phyloP scores from a whole-genome alignment of 23 tunicate species.

The Clavelina lepadiformis region DNA sequence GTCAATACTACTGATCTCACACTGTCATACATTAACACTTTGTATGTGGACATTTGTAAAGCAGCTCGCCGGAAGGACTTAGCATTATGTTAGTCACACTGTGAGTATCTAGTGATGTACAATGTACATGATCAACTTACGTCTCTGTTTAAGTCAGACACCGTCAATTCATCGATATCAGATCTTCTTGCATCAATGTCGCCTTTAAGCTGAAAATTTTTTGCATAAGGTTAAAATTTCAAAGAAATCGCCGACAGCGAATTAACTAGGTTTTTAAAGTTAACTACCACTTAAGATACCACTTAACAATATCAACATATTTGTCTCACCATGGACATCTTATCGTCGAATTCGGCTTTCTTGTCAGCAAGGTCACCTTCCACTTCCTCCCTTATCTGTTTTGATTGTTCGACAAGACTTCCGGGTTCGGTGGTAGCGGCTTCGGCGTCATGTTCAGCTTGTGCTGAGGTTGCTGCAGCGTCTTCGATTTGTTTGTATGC shows the following conservation, averaged over 20 bases:
- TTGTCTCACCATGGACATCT: constrained; percentile 28
- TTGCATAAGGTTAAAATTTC: background rate
- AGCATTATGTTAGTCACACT: too few species aligned
- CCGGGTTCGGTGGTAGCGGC: constrained; percentile 83
- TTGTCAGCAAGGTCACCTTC: constrained; percentile 48
- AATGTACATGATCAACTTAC: too few species aligned
- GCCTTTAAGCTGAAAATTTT: constrained; percentile 37
- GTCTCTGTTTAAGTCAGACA: constrained; percentile 75
- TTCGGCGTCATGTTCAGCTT: constrained; percentile 48
- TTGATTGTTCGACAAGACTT: constrained; percentile 76
- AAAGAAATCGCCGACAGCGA: background rate
- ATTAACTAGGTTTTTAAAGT: background rate
- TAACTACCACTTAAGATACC: background rate
- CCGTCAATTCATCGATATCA: constrained; percentile 53
- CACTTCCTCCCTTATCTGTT: constrained; percentile 54
- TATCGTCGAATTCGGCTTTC: constrained; percentile 54
- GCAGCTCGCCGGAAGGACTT: too few species aligned
- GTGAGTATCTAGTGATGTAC: too few species aligned
- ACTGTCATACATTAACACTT: too few species aligned
- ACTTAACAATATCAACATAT: background rate
- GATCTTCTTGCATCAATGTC: constrained; percentile 36
- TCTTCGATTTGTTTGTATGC: constrained; percentile 79
- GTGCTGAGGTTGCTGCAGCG: constrained; percentile 39
- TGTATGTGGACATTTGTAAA: too few species aligned
- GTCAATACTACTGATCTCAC: too few species aligned